Conservation (phyloP, 2,113 vertebrate genomes). For the Fregata magnificens region DNA sequence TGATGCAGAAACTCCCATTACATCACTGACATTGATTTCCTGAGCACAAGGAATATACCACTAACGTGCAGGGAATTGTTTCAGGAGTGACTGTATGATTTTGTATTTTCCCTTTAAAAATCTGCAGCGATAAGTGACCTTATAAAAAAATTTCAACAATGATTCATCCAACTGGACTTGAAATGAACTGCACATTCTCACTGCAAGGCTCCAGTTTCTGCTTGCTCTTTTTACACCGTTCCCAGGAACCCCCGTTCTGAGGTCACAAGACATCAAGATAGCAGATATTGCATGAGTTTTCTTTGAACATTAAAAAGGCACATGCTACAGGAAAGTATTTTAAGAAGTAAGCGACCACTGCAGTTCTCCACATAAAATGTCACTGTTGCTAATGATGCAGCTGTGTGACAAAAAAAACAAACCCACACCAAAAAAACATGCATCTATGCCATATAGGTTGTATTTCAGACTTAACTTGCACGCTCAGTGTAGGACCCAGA, state of each 20-base stretch:
- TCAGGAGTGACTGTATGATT: not conserved
- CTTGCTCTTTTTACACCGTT: slow-evolving; percentile 2
- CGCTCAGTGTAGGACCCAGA: not conserved
- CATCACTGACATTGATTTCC: slow-evolving; percentile 67
- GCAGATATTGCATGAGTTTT: not conserved
- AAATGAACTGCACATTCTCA: slow-evolving; percentile 14
- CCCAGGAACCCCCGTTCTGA: slow-evolving; percentile 57
- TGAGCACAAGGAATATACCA: slow-evolving; percentile 1
- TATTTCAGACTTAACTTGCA: not conserved
- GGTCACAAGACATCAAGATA: slow-evolving; percentile 56
- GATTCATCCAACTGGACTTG: slow-evolving; percentile 9
- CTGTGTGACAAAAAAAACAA: not conserved
- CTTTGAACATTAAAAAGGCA: slow-evolving; percentile 28
- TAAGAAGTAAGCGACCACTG: not conserved
- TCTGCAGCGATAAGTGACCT: not conserved
- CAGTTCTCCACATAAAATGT: slow-evolving; percentile 21
- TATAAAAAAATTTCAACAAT: not conserved
- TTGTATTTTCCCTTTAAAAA: not conserved
- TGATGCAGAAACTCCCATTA: slow-evolving; percentile 77
- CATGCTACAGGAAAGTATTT: slow-evolving; percentile 1
- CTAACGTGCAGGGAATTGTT: not conserved
- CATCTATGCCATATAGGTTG: not conserved
- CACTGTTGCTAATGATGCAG: slow-evolving; percentile 36
- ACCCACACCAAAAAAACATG: not conserved
- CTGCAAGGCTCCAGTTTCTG: not conserved